Evolutionary conservation across 2,888 invertebrate species (phyloP).

Genomic region (Drosophila pseudotalamancana): DNA sequence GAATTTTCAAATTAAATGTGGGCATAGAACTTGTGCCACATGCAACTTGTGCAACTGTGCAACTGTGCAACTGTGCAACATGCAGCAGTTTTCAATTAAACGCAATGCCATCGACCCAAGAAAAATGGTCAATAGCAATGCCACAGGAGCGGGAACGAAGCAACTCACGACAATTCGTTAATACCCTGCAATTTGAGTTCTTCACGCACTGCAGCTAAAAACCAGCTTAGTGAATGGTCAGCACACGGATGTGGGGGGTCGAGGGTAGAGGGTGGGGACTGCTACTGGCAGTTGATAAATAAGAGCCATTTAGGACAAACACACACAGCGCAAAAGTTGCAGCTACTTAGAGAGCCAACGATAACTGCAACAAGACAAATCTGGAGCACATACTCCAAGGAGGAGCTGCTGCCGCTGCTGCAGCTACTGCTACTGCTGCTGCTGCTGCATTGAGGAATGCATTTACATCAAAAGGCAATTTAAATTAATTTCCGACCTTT

Average conservation of each 20-base stretch:
- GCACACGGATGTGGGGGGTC: background rate
- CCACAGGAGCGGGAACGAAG: conserved; percentile 8
- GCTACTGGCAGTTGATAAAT: conserved; percentile 71
- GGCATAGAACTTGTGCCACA: conserved; percentile 58
- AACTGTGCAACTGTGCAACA: conserved; percentile 43
- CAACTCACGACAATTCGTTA: conserved; percentile 80
- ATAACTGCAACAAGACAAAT: conserved; percentile 59
- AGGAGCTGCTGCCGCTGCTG: conserved; percentile 22
- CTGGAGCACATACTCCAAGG: conserved; percentile 61
- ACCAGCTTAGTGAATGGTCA: conserved; percentile 26
- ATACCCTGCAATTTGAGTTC: conserved; percentile 80
- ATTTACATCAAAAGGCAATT: conserved; percentile 84
- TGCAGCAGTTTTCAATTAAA: conserved; percentile 84
- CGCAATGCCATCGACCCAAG: conserved; percentile 66
- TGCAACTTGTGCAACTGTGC: conserved; percentile 37
- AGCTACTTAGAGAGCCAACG: conserved; percentile 67
- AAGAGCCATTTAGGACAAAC: conserved; percentile 69
- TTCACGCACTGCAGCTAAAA: conserved; percentile 75
- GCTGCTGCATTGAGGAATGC: conserved; percentile 81
- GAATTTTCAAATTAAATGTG: conserved; percentile 73
- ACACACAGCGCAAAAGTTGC: conserved; percentile 58
- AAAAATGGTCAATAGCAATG: conserved; percentile 67
- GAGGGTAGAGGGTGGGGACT: conserved; percentile 15
- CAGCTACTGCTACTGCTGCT: conserved; percentile 19
- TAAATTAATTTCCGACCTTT: conserved; percentile 83